Percentiles rank a stretch among this genome's conserved stretches.
Conservation (phyloP, 2,113 vertebrate species). For the Calyptomena viridis region DNA sequence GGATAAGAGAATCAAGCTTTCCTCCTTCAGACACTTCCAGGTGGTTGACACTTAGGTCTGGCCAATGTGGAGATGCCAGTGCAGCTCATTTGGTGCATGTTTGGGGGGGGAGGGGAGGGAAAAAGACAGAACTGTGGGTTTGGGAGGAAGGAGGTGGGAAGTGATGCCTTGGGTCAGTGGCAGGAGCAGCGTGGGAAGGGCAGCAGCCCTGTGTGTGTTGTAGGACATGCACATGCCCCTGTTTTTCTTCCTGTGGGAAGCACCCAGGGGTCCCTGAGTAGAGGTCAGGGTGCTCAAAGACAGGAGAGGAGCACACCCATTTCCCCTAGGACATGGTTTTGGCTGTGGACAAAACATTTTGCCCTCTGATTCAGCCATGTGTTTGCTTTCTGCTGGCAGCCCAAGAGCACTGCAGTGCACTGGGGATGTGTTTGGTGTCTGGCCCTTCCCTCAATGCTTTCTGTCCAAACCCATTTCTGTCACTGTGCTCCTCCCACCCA, state of each 20-base stretch:
- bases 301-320: background rate
- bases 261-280: background rate
- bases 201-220: fast-evolving
- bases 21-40: background rate
- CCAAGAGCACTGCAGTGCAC: fast-evolving
- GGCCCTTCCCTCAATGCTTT: background rate
- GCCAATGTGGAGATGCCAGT: background rate
- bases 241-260: background rate
- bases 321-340: background rate
- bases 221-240: background rate
- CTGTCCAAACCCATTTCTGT: background rate
- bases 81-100: background rate
- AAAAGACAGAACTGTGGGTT: background rate
- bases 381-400: background rate
- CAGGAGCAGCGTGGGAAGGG: background rate
- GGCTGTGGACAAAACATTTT: background rate
- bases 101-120: background rate
- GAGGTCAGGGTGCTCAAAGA: background rate
- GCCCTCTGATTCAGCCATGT: background rate
- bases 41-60: background rate
- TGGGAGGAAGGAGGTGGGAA: background rate
- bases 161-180: background rate
- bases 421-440: background rate
- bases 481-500: background rate
- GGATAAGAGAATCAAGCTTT: background rate